Percentiles rank a stretch among this genome's conserved stretches.
Evolutionary conservation across 1,140 invertebrate genomes (phyloP).

Genomic region (Proctacanthus coquilletti): DNA sequence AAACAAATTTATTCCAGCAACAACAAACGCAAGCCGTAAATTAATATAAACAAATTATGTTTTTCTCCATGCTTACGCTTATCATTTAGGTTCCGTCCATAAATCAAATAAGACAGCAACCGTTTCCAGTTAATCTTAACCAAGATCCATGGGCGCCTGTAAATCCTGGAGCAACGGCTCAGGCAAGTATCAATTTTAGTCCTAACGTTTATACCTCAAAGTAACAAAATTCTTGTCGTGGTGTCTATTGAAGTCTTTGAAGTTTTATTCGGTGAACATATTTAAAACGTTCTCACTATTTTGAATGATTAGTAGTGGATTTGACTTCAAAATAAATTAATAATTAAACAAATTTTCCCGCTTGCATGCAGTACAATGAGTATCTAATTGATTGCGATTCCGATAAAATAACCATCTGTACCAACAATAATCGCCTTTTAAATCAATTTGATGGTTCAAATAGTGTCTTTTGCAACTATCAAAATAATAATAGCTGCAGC

Average conservation of each 20-base stretch:
- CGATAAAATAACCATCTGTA: neutral
- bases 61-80: neutral
- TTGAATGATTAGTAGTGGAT: neutral
- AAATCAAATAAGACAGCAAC: slow-evolving; percentile 36
- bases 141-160: slow-evolving; percentile 31
- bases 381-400: slow-evolving; percentile 1
- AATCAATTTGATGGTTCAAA: neutral
- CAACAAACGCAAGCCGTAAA: slow-evolving; percentile 29
- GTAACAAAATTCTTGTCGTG: neutral
- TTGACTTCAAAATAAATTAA: neutral
- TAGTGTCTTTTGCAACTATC: neutral
- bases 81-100: slow-evolving; percentile 31
- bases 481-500: neutral
- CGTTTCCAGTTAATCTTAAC: slow-evolving; percentile 29
- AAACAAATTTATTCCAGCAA: slow-evolving; percentile 31
- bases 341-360: slow-evolving; percentile 7
- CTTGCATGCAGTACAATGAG: slow-evolving; percentile 2
- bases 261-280: too few species aligned
- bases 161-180: slow-evolving; percentile 16
- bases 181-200: slow-evolving; percentile 17
- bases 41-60: slow-evolving; percentile 6
- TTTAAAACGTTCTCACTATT: too few species aligned
- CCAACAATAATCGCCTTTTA: neutral
- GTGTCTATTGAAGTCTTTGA: neutral
- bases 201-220: neutral